Conservation (phyloP, 2,113 vertebrate species). For the Psephotus haematonotus region DNA sequence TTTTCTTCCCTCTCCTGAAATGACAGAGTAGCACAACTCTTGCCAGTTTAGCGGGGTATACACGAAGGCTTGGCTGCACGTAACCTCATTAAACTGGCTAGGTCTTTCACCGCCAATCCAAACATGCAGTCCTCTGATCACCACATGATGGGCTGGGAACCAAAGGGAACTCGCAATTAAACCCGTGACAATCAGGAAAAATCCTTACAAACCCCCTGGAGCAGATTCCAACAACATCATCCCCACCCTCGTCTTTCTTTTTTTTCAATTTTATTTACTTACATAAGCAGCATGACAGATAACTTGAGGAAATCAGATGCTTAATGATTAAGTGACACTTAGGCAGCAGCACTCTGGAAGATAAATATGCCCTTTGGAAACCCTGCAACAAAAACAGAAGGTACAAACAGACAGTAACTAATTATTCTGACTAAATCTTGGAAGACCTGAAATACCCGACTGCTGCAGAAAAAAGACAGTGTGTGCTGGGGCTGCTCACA, state of each 20-base stretch:
- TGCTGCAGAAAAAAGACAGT: conserved; percentile 34
- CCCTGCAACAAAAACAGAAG: conserved; percentile 51
- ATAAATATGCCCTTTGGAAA: conserved; percentile 58
- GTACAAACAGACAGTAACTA: conserved; percentile 65
- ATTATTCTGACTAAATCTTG: conserved; percentile 56
- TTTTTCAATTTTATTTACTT: not conserved
- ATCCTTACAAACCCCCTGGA: not conserved
- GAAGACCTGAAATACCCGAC: conserved; percentile 59
- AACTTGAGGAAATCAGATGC: conserved; percentile 62
- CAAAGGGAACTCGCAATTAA: conserved; percentile 17
- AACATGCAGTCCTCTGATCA: conserved; percentile 36
- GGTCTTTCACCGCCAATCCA: not conserved
- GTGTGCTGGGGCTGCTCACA: not conserved
- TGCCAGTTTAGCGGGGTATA: not conserved
- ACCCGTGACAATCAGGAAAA: not conserved
- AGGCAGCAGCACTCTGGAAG: conserved; percentile 20
- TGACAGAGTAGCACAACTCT: not conserved
- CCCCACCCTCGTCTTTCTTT: not conserved
- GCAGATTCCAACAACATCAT: not conserved
- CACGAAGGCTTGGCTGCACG: not conserved
- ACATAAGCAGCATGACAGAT: conserved; percentile 51
- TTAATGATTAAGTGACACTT: conserved; percentile 54
- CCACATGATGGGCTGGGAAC: not conserved
- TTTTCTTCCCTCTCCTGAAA: not conserved
- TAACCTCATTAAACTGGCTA: conserved; percentile 37